phyloP scores from a whole-genome alignment of 2,888 invertebrate species.

The Drosophila hawaiiensis region DNA sequence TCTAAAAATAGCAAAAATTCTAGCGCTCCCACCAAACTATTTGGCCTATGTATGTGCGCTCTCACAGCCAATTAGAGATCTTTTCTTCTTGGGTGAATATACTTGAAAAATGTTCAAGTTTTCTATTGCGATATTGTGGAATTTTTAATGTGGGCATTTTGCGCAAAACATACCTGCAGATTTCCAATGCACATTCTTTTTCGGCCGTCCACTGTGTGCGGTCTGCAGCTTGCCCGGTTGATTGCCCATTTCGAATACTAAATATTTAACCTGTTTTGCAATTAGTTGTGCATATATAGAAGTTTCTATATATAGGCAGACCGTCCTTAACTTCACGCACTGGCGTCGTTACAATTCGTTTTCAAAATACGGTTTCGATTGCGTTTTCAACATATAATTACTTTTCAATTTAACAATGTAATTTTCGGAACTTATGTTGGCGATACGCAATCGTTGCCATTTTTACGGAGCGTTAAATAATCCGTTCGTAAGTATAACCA shows the following conservation, averaged over 20 bases:
- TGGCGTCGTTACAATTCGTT: constrained; percentile 45
- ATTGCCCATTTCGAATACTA: constrained; percentile 87
- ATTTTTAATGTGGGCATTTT: constrained; percentile 6
- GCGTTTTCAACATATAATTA: constrained; percentile 25
- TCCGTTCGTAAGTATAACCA: constrained; percentile 73
- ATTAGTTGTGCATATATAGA: constrained; percentile 71
- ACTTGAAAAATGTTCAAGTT: constrained; percentile 22
- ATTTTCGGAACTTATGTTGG: constrained; percentile 54
- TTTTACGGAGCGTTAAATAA: constrained; percentile 83
- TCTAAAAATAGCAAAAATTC: constrained; percentile 82
- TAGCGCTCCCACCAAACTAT: constrained; percentile 82
- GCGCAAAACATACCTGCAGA: constrained; percentile 89
- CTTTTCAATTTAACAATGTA: constrained; percentile 35
- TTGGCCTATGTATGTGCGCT: constrained; percentile 53
- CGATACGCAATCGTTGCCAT: constrained; percentile 68
- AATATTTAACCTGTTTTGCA: constrained; percentile 77
- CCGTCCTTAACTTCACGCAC: constrained; percentile 59
- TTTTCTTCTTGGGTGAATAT: constrained; percentile 41
- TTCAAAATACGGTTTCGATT: constrained; percentile 40
- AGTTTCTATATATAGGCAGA: constrained; percentile 71
- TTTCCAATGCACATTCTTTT: constrained; percentile 94
- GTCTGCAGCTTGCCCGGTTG: constrained; percentile 87
- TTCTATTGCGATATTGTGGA: constrained; percentile 11
- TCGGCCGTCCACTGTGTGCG: constrained; percentile 87
- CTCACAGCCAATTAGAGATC: constrained; percentile 56